These are phyloP conservation scores for Scaptomyza graminum DNA, from an alignment of 1,140 invertebrate species.

Conservation along the genomic window DNA sequence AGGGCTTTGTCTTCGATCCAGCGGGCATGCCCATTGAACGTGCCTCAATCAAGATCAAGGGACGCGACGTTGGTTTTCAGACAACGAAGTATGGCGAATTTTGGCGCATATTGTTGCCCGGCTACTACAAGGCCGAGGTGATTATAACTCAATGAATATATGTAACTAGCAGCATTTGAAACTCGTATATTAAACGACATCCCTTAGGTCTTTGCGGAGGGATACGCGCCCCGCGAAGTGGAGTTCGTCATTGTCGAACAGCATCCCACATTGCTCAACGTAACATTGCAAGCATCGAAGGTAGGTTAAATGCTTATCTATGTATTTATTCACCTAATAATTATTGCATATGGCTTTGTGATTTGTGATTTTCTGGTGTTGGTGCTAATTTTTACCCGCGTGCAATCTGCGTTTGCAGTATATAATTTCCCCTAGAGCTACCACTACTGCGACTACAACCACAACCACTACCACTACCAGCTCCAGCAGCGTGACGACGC, in stretches of 20 bases:
- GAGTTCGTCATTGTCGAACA: constrained; percentile 94
- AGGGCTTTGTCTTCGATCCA: constrained; percentile 93
- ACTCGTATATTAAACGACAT: neutral
- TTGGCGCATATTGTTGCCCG: constrained; percentile 94
- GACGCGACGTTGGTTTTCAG: constrained; percentile 93
- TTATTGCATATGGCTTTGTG: too few relatives aligned
- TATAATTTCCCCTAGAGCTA: constrained; percentile 11
- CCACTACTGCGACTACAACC: constrained; percentile 12
- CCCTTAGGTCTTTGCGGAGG: constrained; percentile 91
- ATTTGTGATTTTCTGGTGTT: constrained; percentile 13
- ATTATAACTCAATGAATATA: constrained; percentile 29
- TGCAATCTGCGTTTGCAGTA: constrained; percentile 19
- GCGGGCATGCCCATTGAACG: constrained; percentile 92
- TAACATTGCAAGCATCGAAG: constrained; percentile 92
- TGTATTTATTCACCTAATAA: neutral
- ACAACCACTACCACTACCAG: constrained; percentile 10
- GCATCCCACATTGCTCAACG: constrained; percentile 92
- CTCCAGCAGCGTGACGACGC: constrained; percentile 13
- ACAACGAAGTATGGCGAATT: constrained; percentile 97
- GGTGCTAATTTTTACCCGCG: neutral
- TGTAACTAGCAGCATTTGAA: neutral
- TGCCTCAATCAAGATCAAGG: constrained; percentile 92
- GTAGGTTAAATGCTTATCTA: constrained; percentile 85
- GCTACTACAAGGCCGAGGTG: constrained; percentile 93
- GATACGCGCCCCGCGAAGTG: constrained; percentile 91